These are phyloP conservation scores for Cephalopachus bancanus DNA, from an alignment of 2,797 vertebrate species.

Conservation along the genomic window DNA sequence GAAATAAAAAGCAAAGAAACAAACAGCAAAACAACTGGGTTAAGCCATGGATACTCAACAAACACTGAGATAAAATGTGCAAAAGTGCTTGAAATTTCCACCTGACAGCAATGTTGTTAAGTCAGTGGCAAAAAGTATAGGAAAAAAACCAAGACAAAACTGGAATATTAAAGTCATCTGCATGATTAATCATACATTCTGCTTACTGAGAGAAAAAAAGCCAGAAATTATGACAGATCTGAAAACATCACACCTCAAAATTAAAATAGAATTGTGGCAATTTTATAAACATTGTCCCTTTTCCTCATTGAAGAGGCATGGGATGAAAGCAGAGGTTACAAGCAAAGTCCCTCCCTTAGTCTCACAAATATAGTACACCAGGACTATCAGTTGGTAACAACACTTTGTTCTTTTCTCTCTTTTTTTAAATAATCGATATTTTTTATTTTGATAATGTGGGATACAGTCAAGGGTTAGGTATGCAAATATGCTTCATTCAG, in stretches of 20 bases:
- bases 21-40: conserved; percentile 89
- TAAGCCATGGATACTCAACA: conserved; percentile 93
- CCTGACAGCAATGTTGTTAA: conserved; percentile 87
- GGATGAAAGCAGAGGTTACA: conserved; percentile 86
- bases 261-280: conserved; percentile 88
- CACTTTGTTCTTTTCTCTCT: conserved; percentile 84
- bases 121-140: conserved; percentile 91
- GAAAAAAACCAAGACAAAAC: conserved; percentile 87
- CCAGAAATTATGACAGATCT: conserved; percentile 88
- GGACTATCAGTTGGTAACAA: conserved; percentile 88
- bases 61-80: conserved; percentile 91
- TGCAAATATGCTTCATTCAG: too few relatives aligned
- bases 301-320: conserved; percentile 86
- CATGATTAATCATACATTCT: conserved; percentile 94
- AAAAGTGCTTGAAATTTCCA: conserved; percentile 90
- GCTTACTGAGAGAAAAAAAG: conserved; percentile 88
- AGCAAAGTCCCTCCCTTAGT: conserved; percentile 85
- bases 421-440: too few relatives aligned
- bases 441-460: too few relatives aligned
- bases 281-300: conserved; percentile 87
- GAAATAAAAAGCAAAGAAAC: conserved; percentile 88
- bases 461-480: too few relatives aligned
- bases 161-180: conserved; percentile 89
- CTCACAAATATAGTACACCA: conserved; percentile 90
- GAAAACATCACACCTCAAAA: conserved; percentile 74